These are phyloP conservation scores for Schizothorax lantsangensis DNA, from an alignment of 2,797 vertebrate genomes.

Conservation along the genomic window DNA sequence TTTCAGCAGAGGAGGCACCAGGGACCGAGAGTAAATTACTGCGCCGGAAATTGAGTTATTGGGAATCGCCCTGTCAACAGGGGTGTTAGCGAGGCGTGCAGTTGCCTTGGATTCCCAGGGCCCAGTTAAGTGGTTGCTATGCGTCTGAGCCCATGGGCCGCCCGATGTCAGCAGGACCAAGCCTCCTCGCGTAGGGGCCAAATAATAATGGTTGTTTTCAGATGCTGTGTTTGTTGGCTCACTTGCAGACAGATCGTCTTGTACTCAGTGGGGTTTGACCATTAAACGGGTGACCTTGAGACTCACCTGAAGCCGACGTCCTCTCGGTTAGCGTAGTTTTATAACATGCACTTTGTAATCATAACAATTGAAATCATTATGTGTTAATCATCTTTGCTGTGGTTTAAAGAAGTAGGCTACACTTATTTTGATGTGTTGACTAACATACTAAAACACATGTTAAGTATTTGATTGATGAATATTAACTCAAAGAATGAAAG, in stretches of 20 bases:
- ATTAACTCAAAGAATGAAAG: background rate
- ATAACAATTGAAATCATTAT: background rate
- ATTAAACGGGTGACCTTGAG: slow-evolving; percentile 25
- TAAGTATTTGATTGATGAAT: background rate
- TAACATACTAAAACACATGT: background rate
- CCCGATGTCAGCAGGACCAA: slow-evolving; percentile 64
- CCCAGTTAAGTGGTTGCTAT: slow-evolving; percentile 66
- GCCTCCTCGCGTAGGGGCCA: slow-evolving; percentile 50
- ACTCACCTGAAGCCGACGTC: background rate
- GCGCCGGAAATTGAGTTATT: slow-evolving; percentile 64
- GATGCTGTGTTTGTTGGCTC: slow-evolving; percentile 60
- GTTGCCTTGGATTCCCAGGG: slow-evolving; percentile 67
- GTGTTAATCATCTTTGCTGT: background rate
- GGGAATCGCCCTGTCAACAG: slow-evolving; percentile 65
- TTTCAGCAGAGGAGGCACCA: slow-evolving; percentile 53
- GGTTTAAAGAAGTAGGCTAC: background rate
- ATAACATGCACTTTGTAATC: background rate
- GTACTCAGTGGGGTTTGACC: slow-evolving; percentile 13
- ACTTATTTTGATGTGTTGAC: background rate
- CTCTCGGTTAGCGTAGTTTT: background rate
- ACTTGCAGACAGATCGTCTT: slow-evolving; percentile 53
- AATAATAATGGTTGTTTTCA: slow-evolving; percentile 49
- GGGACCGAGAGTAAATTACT: slow-evolving; percentile 68
- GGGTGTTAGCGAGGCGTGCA: slow-evolving; percentile 63
- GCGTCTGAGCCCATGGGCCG: slow-evolving; percentile 60